phyloP scores from a whole-genome alignment of 2,113 vertebrate genomes.

The Myotis lucifugus region DNA sequence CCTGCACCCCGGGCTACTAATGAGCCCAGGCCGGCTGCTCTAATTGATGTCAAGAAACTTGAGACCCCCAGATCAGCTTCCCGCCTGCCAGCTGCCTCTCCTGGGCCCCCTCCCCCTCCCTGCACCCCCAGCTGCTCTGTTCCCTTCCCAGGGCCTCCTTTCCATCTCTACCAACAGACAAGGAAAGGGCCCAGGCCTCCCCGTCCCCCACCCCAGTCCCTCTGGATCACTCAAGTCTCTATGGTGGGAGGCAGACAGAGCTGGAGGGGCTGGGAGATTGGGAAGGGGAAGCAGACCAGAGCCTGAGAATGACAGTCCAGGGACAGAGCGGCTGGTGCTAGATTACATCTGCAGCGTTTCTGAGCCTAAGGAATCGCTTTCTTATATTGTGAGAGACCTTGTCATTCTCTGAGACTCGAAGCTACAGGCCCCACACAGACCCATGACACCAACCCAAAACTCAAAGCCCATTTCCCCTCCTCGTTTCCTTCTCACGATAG shows the following conservation, averaged over 20 bases:
- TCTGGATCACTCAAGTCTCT: neutral
- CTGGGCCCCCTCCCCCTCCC: constrained; percentile 56
- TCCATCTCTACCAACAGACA: neutral
- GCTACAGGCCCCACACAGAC: neutral
- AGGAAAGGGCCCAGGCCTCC: neutral
- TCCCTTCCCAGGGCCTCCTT: neutral
- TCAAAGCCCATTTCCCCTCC: neutral
- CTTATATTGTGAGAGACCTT: neutral
- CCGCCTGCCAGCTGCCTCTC: constrained; percentile 77
- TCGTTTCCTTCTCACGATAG: neutral
- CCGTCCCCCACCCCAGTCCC: neutral
- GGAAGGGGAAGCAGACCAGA: neutral
- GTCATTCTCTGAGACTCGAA: neutral
- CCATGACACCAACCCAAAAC: neutral
- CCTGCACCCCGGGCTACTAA: constrained; percentile 80
- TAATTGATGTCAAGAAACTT: constrained; percentile 83
- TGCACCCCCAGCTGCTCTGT: constrained; percentile 58
- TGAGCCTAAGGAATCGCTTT: neutral
- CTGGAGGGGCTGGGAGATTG: neutral
- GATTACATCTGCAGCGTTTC: neutral
- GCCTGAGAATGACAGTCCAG: neutral
- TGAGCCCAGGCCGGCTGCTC: constrained; percentile 76
- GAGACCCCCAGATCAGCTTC: constrained; percentile 81
- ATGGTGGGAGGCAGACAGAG: neutral
- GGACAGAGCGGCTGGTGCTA: neutral